Conservation (phyloP, 2,888 invertebrate genomes). For the Drosophila anomelani region DNA sequence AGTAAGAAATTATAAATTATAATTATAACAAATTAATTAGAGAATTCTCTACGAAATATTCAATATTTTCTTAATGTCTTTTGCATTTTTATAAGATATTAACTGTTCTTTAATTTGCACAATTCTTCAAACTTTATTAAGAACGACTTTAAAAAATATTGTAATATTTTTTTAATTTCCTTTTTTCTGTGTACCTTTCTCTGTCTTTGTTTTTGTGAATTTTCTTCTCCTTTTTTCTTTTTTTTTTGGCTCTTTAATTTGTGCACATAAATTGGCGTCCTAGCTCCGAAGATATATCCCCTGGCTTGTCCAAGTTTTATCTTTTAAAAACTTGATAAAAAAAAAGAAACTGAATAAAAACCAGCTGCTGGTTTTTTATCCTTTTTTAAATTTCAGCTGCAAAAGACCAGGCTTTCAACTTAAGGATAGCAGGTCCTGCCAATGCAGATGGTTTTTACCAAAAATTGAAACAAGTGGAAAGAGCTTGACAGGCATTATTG, state of each 20-base stretch:
- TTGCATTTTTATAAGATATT: too few species aligned
- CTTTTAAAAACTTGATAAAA: neutral
- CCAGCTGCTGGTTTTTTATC: conserved; percentile 23
- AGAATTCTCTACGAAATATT: too few species aligned
- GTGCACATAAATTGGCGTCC: conserved; percentile 68
- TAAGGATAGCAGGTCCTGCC: neutral
- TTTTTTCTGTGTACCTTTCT: neutral
- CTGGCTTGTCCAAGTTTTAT: conserved; percentile 9
- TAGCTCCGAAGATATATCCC: conserved; percentile 15
- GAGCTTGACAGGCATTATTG: conserved; percentile 7
- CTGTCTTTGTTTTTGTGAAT: conserved; percentile 1
- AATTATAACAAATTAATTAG: too few species aligned
- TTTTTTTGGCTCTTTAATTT: conserved; percentile 51
- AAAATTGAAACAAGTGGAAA: conserved; percentile 7
- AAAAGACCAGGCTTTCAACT: neutral
- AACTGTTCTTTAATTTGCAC: too few species aligned
- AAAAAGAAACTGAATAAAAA: neutral
- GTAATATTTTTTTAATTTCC: neutral
- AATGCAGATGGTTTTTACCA: neutral
- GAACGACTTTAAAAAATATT: too few species aligned
- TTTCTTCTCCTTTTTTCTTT: neutral
- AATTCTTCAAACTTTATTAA: too few species aligned
- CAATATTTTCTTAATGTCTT: too few species aligned
- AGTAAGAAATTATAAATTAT: too few species aligned
- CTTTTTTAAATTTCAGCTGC: conserved; percentile 35